Conservation (phyloP, 2,113 vertebrate species). For the Bettongia penicillata region DNA sequence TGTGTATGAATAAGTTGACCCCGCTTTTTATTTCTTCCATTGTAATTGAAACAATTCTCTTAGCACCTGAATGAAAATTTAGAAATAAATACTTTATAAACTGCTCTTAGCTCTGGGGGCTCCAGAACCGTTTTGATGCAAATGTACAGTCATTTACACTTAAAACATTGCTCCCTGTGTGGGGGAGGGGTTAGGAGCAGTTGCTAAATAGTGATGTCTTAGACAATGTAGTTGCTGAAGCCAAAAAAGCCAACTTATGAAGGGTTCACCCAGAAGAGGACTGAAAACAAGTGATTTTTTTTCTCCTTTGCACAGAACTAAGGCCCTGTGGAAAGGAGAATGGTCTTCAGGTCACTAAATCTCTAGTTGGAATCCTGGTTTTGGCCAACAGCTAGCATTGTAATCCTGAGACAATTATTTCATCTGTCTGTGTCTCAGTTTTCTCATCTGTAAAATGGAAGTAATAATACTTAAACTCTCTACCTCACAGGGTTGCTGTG, state of each 20-base stretch:
- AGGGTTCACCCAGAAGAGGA: background rate
- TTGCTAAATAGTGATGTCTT: background rate
- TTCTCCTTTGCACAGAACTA: background rate
- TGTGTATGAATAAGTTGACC: constrained; percentile 29
- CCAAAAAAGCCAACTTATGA: background rate
- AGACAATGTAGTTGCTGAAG: background rate
- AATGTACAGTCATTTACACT: background rate
- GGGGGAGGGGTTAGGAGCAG: background rate
- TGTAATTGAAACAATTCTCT: constrained; percentile 37
- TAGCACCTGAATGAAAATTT: background rate
- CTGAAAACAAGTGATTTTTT: background rate
- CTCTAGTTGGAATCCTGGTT: background rate
- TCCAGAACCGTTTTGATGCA: background rate
- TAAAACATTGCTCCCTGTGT: background rate
- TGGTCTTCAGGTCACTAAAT: background rate
- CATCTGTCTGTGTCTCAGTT: background rate
- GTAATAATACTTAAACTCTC: background rate
- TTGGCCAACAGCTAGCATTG: background rate
- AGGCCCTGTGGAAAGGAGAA: background rate
- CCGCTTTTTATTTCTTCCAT: background rate
- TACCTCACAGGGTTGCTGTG: background rate
- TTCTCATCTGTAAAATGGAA: background rate
- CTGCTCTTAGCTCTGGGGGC: constrained; percentile 6
- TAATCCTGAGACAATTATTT: background rate
- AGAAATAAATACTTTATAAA: constrained; percentile 36